These are phyloP conservation scores for Pentalonia nigronervosa DNA, from an alignment of 1,140 invertebrate genomes.

Conservation along the genomic window DNA sequence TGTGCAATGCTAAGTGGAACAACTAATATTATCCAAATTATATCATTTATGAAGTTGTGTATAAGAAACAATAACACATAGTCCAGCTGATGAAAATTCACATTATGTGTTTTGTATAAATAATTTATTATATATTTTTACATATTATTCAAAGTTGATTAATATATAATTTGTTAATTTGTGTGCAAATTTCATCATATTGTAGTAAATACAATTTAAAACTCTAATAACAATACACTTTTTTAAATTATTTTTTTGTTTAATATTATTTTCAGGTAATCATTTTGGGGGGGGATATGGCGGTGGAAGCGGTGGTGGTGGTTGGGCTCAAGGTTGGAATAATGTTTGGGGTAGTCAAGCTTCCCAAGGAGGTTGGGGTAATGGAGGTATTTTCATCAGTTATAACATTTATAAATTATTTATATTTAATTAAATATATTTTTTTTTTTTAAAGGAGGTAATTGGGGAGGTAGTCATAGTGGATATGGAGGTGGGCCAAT, in stretches of 20 bases:
- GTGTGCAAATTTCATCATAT: neutral
- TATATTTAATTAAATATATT: neutral
- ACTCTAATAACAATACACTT: neutral
- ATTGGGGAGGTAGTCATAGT: slow-evolving; percentile 56
- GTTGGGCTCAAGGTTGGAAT: slow-evolving; percentile 59
- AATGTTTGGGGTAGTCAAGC: slow-evolving; percentile 61
- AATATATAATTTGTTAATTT: neutral
- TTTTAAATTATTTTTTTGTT: neutral
- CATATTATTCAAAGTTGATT: too few species aligned
- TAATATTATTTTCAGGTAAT: slow-evolving; percentile 33
- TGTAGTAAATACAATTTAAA: neutral
- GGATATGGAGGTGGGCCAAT: slow-evolving; percentile 59
- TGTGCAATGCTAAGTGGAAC: too few species aligned
- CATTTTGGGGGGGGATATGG: slow-evolving; percentile 58
- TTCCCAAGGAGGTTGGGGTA: slow-evolving; percentile 54
- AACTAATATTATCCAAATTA: neutral
- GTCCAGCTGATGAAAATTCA: too few species aligned
- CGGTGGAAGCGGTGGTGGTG: slow-evolving; percentile 60
- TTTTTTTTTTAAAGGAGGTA: slow-evolving; percentile 15
- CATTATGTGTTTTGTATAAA: too few species aligned
- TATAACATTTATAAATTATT: neutral
- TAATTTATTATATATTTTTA: too few species aligned
- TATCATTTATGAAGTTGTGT: neutral
- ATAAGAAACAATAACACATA: neutral
- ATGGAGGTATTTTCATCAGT: slow-evolving; percentile 42